Conservation (phyloP, 2,113 vertebrate genomes). For the Periophthalmus modestus region DNA sequence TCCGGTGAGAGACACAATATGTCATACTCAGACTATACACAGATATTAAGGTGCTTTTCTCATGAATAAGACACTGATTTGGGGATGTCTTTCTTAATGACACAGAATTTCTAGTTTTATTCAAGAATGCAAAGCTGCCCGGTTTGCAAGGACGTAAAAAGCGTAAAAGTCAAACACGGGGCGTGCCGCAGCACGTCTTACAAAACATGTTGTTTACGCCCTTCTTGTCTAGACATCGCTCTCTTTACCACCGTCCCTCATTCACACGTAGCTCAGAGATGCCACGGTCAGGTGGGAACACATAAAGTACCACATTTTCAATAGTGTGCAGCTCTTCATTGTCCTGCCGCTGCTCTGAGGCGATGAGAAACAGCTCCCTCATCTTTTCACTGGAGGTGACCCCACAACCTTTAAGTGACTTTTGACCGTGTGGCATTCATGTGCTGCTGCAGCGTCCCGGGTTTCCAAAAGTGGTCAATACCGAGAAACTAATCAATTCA, state of each 20-base stretch:
- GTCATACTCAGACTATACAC: constrained; percentile 49
- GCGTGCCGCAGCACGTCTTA: constrained; percentile 50
- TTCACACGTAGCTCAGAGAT: constrained; percentile 71
- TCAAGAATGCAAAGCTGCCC: not conserved
- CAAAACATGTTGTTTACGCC: constrained; percentile 57
- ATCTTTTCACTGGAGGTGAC: constrained; percentile 74
- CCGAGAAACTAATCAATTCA: constrained; percentile 68
- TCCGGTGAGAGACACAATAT: constrained; percentile 55
- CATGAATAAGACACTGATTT: no score
- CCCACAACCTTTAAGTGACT: constrained; percentile 74
- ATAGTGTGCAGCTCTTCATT: constrained; percentile 60
- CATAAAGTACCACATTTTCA: constrained; percentile 64
- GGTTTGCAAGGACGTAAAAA: not conserved
- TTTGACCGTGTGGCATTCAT: constrained; percentile 75
- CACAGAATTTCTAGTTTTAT: not conserved
- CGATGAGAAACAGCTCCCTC: constrained; percentile 66
- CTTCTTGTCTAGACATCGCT: constrained; percentile 67
- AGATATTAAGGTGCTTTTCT: constrained; percentile 9
- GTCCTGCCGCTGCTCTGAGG: constrained; percentile 42
- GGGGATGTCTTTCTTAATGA: not conserved
- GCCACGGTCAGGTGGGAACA: constrained; percentile 73
- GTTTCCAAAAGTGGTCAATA: constrained; percentile 63
- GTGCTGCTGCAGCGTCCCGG: constrained; percentile 34
- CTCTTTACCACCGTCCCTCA: constrained; percentile 53
- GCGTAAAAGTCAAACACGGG: constrained; percentile 32